These are phyloP conservation scores for Drosophila pseudoananassae DNA, from an alignment of 1,140 invertebrate species.

Conservation along the genomic window DNA sequence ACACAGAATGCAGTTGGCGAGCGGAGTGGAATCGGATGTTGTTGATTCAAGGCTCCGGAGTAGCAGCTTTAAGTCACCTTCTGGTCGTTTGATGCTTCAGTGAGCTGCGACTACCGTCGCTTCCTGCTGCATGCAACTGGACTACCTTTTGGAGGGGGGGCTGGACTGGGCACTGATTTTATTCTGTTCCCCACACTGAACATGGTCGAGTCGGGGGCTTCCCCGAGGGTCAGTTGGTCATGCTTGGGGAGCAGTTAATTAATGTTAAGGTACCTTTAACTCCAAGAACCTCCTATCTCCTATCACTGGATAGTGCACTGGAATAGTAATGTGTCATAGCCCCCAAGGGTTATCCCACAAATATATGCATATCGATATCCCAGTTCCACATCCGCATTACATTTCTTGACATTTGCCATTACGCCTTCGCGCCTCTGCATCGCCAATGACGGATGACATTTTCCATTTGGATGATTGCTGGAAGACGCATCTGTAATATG, in stretches of 20 bases:
- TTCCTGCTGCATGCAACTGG: conserved; percentile 37
- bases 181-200: conserved; percentile 16
- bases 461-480: conserved; percentile 13
- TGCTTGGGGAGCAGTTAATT: conserved; percentile 44
- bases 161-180: conserved; percentile 34
- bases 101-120: conserved; percentile 46
- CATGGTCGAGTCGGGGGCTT: conserved; percentile 4
- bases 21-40: conserved; percentile 42
- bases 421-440: conserved; percentile 18
- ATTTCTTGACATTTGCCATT: conserved; percentile 35
- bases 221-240: conserved; percentile 40
- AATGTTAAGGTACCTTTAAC: conserved; percentile 26
- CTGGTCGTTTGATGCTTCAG: conserved; percentile 50
- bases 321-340: too few species aligned
- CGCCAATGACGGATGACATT: conserved; percentile 36
- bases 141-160: conserved; percentile 18
- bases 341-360: background rate
- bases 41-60: conserved; percentile 44
- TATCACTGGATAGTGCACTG: background rate
- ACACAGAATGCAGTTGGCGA: conserved; percentile 45
- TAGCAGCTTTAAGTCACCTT: conserved; percentile 50
- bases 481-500: conserved; percentile 44
- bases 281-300: background rate
- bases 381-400: background rate
- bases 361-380: conserved; percentile 16